Evolutionary conservation across 1,140 invertebrate genomes (phyloP).

Genomic region (Heterodera carotae): DNA sequence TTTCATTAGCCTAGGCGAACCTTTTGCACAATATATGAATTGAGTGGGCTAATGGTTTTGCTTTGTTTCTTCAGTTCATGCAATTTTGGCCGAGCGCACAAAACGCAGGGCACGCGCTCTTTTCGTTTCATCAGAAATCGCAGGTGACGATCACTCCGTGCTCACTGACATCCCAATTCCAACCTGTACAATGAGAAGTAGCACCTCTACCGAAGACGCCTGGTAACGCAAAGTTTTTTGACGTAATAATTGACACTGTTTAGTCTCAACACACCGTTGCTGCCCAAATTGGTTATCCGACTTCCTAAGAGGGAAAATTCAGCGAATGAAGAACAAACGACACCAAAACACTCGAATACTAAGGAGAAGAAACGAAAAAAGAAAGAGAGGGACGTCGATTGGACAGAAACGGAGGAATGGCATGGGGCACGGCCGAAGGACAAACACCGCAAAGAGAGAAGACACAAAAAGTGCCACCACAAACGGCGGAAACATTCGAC

Average conservation of each 20-base stretch:
- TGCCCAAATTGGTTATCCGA: conserved; percentile 39
- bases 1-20: no score
- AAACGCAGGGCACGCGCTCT: conserved; percentile 9
- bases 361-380: conserved; percentile 40
- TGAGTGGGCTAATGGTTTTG: conserved; percentile 11
- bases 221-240: neutral
- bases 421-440: conserved; percentile 13
- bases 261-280: neutral
- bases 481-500: conserved; percentile 29
- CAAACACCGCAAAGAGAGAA: conserved; percentile 33
- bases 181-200: conserved; percentile 18
- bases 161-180: conserved; percentile 19
- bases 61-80: neutral
- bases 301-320: conserved; percentile 25
- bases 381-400: conserved; percentile 30
- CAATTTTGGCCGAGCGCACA: neutral
- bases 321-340: neutral
- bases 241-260: neutral
- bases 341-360: neutral
- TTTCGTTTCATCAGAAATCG: conserved; percentile 20
- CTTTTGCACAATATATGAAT: no score
- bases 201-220: neutral
- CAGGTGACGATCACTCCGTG: conserved; percentile 24
- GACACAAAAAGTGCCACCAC: conserved; percentile 18
- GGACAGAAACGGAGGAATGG: conserved; percentile 17